Evolutionary conservation across 2,888 invertebrate species (phyloP), one percentile per base, ranked within the genome.

Genomic region (Campopleginae sp.): DNA sequence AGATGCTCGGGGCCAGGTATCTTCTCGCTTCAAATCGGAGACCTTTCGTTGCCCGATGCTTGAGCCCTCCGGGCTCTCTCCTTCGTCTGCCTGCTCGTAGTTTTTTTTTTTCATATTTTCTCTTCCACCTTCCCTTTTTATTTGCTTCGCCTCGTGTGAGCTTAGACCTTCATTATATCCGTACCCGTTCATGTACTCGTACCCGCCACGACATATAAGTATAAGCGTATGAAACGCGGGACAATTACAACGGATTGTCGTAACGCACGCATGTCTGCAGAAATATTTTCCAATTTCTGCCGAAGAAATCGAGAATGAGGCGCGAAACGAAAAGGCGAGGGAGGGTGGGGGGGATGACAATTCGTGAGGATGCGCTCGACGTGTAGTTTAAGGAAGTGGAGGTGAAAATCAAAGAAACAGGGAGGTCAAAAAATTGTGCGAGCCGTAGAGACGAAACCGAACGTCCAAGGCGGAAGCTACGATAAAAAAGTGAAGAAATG

Each of bases 1-100:
- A n/a, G n/a, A 76, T 71, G 76, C 78, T 79, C 51, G 78, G 81
- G 76, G 48, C 61, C 79, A 65, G 78, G 80, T 79, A 71, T 66
- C 65, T 44, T 82, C 71, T 79, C 77, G 66, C 84, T 78, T 75
- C 75, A 61, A 68, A 66, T 72, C 46, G 46, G 65, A 46, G 61
- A 58, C 71, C 44, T 68, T 46, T 38, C 33, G 71, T 78, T 85
- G 65, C 38, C 4, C 68, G 66, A 66, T 78, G 46, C 58, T 17
- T 23, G 66, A 54, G 23, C 46, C 46, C 72, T 51, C 10, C 75
- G 33, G 61, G 65, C 58, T 81, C 63, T 48, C 23, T 51, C 27
- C 72, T 27, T 23, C 48, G 75, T 68, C 48, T 82, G 58, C 27
- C 58, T 58, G 58, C 12, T 58, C 4, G 27, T 10, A 38, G 58